Conservation (phyloP, 2,797 vertebrate species). For the Notamacropus eugenii region DNA sequence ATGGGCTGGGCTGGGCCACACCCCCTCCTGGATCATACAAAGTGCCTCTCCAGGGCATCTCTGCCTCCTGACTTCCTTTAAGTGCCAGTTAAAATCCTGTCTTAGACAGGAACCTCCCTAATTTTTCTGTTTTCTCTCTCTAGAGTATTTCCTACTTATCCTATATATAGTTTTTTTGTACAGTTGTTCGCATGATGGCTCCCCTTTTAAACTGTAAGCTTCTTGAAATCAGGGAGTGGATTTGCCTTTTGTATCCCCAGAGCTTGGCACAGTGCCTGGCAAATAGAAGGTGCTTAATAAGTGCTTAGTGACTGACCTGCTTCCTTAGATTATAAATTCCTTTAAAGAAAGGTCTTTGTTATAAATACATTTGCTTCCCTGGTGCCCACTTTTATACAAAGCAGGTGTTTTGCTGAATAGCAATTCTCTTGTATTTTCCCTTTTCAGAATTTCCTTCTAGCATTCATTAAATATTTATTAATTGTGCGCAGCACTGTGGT, state of each 20-base stretch:
- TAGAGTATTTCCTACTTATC: not conserved
- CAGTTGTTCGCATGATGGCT: not conserved
- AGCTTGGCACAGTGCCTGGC: not conserved
- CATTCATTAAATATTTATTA: not conserved
- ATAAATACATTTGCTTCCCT: not conserved
- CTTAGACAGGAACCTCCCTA: not conserved
- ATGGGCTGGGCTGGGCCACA: not conserved
- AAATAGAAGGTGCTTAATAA: not conserved
- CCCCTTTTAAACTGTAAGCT: not conserved
- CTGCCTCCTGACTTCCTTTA: conserved; percentile 45
- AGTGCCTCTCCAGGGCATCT: not conserved
- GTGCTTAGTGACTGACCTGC: not conserved
- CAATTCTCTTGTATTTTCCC: not conserved
- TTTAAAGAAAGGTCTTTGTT: not conserved
- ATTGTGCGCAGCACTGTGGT: not conserved
- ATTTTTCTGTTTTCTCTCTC: not conserved
- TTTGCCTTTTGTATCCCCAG: not conserved
- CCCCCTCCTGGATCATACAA: conserved; percentile 21
- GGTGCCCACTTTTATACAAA: not conserved
- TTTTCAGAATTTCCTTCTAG: not conserved
- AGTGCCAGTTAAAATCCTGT: not conserved
- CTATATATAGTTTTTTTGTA: not conserved
- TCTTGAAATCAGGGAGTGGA: not conserved
- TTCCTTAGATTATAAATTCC: not conserved
- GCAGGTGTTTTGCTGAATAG: not conserved